Conservation (phyloP, 2,113 vertebrate species). For the Mungos mungo region DNA sequence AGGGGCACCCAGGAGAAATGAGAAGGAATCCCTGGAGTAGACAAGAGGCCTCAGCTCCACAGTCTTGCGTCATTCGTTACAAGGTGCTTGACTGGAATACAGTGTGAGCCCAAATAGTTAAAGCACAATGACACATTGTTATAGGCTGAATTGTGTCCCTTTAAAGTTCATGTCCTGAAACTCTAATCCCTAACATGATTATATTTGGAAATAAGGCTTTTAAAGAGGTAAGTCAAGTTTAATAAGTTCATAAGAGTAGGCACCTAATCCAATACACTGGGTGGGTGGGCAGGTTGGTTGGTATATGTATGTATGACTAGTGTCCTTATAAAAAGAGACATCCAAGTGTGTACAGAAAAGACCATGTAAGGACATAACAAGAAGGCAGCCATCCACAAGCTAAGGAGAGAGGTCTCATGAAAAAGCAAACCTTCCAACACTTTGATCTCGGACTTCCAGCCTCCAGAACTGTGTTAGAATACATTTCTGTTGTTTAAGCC, state of each 20-base stretch:
- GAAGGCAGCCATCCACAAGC: background rate
- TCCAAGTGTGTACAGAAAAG: background rate
- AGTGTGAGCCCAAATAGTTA: background rate
- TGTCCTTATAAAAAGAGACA: background rate
- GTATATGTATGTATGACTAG: background rate
- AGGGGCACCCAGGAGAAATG: background rate
- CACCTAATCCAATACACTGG: background rate
- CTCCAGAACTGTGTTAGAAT: background rate
- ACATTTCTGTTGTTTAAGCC: background rate
- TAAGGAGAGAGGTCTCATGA: background rate
- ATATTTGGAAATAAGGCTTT: background rate
- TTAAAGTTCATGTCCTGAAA: background rate
- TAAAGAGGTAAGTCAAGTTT: background rate
- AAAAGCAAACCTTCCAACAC: background rate
- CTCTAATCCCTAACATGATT: background rate
- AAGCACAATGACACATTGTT: background rate
- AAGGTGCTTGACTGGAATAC: background rate
- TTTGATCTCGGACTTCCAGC: background rate
- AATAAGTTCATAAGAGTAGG: background rate
- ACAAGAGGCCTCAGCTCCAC: background rate
- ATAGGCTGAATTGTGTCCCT: background rate
- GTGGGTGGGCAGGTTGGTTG: background rate
- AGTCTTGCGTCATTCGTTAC: background rate
- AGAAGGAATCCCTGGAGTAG: background rate
- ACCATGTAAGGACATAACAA: background rate